Evolutionary conservation across 2,113 vertebrate genomes (phyloP).

Genomic region (Daboia siamensis): DNA sequence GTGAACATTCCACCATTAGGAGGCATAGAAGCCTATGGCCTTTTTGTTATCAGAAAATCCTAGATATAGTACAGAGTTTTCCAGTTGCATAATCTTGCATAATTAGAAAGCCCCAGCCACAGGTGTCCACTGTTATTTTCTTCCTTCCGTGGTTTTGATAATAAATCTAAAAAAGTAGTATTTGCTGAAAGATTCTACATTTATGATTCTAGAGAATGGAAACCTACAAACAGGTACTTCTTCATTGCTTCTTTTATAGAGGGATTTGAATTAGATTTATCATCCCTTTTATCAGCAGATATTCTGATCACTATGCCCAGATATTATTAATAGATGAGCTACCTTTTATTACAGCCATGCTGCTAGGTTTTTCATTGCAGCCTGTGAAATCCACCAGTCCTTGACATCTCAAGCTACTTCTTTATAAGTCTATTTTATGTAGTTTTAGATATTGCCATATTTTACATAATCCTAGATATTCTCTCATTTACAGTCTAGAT

Average conservation of each 20-base stretch:
- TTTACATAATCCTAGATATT: not conserved
- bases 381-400: not conserved
- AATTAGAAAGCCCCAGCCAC: not conserved
- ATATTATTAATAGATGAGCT: not conserved
- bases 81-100: not conserved
- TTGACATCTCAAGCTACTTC: not conserved
- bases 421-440: not conserved
- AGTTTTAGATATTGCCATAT: not conserved
- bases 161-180: not conserved
- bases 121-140: not conserved
- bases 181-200: not conserved
- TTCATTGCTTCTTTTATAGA: not conserved
- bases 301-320: not conserved
- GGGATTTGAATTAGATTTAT: not conserved
- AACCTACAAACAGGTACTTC: not conserved
- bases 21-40: not conserved
- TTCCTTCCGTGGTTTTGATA: not conserved
- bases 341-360: not conserved
- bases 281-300: not conserved
- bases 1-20: not conserved
- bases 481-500: not conserved
- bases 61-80: not conserved
- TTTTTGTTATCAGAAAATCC: not conserved
- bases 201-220: not conserved
- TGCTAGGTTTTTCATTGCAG: not conserved